phyloP scores from a whole-genome alignment of 2,888 invertebrate species.

The Sturmia bella region DNA sequence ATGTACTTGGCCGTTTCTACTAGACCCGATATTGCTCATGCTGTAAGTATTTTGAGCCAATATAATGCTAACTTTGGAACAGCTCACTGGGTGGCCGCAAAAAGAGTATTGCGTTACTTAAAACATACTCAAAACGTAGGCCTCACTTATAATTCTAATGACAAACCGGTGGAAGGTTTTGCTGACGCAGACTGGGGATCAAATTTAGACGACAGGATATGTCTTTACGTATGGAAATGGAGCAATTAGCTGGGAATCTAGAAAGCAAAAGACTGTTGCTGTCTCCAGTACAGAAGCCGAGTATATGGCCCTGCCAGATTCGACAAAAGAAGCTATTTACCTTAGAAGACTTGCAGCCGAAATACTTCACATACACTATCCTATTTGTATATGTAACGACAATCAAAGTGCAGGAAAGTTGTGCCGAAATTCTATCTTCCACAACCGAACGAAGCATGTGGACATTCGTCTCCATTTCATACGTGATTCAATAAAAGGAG shows the following conservation, averaged over 20 bases:
- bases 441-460: background rate
- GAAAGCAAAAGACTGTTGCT: conserved; percentile 24
- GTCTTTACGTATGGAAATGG: conserved; percentile 10
- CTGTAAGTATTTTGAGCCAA: conserved; percentile 8
- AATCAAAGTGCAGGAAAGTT: conserved; percentile 3
- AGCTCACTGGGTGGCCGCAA: conserved; percentile 6
- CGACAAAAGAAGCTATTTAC: background rate
- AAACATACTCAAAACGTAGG: background rate
- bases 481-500: background rate
- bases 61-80: background rate
- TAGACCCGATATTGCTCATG: background rate
- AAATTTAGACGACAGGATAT: background rate
- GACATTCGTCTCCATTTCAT: conserved; percentile 13
- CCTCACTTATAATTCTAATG: background rate
- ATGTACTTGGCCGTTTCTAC: background rate
- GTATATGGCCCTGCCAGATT: background rate
- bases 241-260: conserved; percentile 12
- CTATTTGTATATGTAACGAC: background rate
- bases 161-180: background rate
- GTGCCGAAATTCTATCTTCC: background rate
- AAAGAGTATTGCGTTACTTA: conserved; percentile 12
- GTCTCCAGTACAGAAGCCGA: conserved; percentile 27
- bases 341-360: background rate
- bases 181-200: conserved; percentile 18
- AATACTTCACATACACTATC: background rate